Evolutionary conservation across 2,797 vertebrate genomes (phyloP).

Genomic region (Hemibagrus guttatus): DNA sequence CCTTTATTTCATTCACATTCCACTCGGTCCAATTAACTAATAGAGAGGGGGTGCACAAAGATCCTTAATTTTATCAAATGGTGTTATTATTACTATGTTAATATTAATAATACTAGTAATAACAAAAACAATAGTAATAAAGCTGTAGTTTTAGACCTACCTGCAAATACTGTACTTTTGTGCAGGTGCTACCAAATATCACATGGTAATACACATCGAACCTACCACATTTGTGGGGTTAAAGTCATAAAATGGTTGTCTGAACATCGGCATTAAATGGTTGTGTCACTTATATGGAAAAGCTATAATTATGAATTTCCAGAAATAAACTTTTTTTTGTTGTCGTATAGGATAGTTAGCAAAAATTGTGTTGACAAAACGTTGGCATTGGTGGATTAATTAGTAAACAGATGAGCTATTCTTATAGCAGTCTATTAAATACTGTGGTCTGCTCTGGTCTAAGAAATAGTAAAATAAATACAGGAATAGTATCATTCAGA

Average conservation of each 20-base stretch:
- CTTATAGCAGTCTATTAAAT: conserved; percentile 43
- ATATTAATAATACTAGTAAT: background rate
- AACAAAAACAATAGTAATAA: background rate
- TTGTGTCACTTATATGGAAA: background rate
- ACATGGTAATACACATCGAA: background rate
- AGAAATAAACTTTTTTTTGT: background rate
- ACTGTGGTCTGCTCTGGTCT: conserved; percentile 37
- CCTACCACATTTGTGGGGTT: background rate
- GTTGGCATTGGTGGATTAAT: conserved; percentile 43
- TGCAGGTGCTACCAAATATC: conserved; percentile 7
- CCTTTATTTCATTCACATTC: background rate
- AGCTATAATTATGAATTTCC: background rate
- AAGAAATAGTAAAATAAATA: conserved; percentile 35
- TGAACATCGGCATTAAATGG: background rate
- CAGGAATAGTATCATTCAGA: background rate
- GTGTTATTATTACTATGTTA: background rate
- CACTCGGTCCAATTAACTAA: background rate
- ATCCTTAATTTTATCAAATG: background rate
- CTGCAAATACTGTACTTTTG: conserved; percentile 13
- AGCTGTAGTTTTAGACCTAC: conserved; percentile 7
- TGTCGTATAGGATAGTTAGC: background rate
- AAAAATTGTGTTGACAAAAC: conserved; percentile 15
- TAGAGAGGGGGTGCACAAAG: background rate
- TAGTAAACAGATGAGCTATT: conserved; percentile 40
- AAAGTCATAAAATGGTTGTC: background rate